Base-by-base conservation (phyloP, 2,113 vertebrate species). In the Bufo gargarizans region DNA sequence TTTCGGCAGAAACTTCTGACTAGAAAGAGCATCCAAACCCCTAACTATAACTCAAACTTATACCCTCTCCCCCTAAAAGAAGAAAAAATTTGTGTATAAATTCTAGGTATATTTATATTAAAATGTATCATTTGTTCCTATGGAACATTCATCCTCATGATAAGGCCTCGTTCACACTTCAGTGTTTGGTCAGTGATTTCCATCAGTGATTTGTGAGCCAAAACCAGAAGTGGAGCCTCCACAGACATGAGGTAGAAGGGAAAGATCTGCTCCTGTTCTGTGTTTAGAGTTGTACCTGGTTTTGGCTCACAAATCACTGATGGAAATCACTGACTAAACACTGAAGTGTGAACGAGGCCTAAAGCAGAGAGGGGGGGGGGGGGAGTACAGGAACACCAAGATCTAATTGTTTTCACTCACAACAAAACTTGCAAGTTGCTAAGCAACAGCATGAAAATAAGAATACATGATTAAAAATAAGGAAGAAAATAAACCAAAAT, bases 391-490 rank as follows among this genome's bases (percentile, higher is more conserved):
- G 55, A 7, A 47, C 43, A 58, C 79, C 56, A 61, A 61, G 33
- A 76, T 45, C 22, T 80, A 80, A 59, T 80, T 59, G 79, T 81
- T 81, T 81, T 61, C 56, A 61, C 6, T 81, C 55, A 81, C 33
- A 63, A 81, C 56, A 81, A 81, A 81, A 56, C 63, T 81, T 81
- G 79, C 56, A 81, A 8, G 79, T 81, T 63, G 79, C 79, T 81
- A 81, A 16, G 79, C 13, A 45, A 81, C 79, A 45, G 6, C 33
- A 45, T 61, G 56, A 81, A 81, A 76, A 81, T 43, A 81, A 61
- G 79, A 63, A 61, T 89, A 89, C 89, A 90, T 87, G 90, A 92
- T 93, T 92, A 91, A 91, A 89, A 91, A 77, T 22, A 92, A 92
- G 84, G 90, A 84, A 76, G 88, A 89, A 56, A 85, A 81, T 53